phyloP scores from a whole-genome alignment of 2,113 vertebrate genomes.

The Elanoides forficatus region DNA sequence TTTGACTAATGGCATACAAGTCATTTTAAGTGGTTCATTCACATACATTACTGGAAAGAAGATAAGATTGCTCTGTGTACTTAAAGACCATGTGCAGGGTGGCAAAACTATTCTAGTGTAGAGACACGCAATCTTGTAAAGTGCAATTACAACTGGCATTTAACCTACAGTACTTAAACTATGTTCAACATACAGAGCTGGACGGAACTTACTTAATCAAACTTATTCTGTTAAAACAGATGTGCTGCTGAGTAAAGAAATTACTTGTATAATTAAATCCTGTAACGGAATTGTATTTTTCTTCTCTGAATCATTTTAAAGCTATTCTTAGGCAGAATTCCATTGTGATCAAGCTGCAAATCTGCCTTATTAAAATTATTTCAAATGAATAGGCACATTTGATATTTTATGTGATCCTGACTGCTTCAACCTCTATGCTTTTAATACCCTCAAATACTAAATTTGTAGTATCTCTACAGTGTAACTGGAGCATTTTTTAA shows the following conservation, averaged over 20 bases:
- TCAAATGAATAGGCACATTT: background rate
- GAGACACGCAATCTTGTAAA: background rate
- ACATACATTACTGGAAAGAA: background rate
- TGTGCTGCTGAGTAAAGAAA: background rate
- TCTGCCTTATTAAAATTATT: background rate
- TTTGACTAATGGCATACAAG: background rate
- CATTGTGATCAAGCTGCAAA: background rate
- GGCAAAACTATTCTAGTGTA: background rate
- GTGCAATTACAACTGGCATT: slow-evolving; percentile 3
- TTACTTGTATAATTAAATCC: slow-evolving; percentile 1
- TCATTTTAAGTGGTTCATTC: background rate
- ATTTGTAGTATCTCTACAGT: background rate
- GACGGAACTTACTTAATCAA: background rate
- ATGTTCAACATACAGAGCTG: background rate
- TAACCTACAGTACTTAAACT: background rate
- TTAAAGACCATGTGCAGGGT: background rate
- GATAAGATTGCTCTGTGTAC: background rate
- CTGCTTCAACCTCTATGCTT: background rate
- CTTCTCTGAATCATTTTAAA: background rate
- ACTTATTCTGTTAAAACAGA: background rate
- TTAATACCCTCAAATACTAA: background rate
- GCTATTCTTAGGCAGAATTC: background rate
- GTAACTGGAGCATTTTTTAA: background rate
- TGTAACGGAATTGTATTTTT: background rate
- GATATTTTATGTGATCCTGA: background rate